Percentiles rank a stretch among this genome's conserved stretches.
Evolutionary conservation across 2,888 invertebrate species (phyloP).

Genomic region (Pyrrhosoma nymphula): DNA sequence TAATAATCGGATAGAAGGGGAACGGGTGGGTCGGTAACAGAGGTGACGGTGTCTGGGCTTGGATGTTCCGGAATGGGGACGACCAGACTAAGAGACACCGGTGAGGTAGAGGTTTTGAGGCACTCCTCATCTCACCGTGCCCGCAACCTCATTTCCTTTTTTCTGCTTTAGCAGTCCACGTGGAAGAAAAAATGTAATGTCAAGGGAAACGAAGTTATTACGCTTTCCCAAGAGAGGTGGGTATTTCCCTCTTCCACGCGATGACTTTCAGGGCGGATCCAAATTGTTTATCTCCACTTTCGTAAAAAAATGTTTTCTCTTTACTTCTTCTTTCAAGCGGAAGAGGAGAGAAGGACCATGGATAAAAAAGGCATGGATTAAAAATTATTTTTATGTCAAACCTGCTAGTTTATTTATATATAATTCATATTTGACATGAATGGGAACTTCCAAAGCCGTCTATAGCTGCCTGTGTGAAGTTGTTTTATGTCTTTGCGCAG

Average conservation of each 20-base stretch:
- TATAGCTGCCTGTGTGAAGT: too few species aligned
- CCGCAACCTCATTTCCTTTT: not conserved
- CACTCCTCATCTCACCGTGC: not conserved
- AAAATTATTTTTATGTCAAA: too few species aligned
- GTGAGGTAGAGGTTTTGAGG: not conserved
- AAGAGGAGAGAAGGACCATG: too few species aligned
- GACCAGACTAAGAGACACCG: not conserved
- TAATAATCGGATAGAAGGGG: constrained; percentile 54
- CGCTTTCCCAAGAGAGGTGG: not conserved
- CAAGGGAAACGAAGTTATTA: not conserved
- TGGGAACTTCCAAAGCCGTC: too few species aligned
- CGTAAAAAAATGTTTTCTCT: not conserved
- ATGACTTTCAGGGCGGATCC: not conserved
- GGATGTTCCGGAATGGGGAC: not conserved
- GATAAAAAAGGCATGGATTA: too few species aligned
- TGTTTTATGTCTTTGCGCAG: too few species aligned
- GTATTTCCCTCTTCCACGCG: not conserved
- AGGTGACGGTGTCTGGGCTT: not conserved
- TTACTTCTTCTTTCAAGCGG: too few species aligned
- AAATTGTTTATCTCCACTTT: not conserved
- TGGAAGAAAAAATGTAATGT: not conserved
- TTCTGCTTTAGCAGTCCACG: not conserved
- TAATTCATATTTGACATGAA: too few species aligned
- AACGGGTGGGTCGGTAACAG: not conserved
- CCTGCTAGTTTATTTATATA: too few species aligned